These are phyloP conservation scores for Thrips palmi DNA, from an alignment of 1,140 invertebrate species.

Conservation along the genomic window DNA sequence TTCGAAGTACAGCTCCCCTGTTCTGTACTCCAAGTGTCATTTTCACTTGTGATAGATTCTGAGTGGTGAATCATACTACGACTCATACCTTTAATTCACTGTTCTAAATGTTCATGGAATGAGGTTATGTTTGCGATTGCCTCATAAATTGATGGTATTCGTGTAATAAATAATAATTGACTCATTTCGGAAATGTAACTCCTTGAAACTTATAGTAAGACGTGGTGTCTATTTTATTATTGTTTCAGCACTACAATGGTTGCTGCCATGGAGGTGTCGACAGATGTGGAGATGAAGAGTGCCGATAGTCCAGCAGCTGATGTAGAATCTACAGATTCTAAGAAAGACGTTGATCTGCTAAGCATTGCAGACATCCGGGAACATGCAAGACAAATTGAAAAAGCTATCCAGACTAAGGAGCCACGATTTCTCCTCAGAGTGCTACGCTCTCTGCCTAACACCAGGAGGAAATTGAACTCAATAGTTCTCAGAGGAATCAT, in stretches of 20 bases:
- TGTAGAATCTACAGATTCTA: slow-evolving; percentile 38
- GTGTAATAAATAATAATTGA: too few species aligned
- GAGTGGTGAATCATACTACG: too few species aligned
- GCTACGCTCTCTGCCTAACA: slow-evolving; percentile 66
- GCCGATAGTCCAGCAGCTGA: slow-evolving; percentile 44
- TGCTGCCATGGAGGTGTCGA: slow-evolving; percentile 20
- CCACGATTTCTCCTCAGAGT: slow-evolving; percentile 83
- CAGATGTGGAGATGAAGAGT: slow-evolving; percentile 69
- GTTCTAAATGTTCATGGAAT: too few species aligned
- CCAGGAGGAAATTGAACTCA: slow-evolving; percentile 71
- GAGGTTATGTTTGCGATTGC: too few species aligned
- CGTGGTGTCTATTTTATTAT: too few species aligned
- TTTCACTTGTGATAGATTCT: too few species aligned
- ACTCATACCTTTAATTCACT: too few species aligned
- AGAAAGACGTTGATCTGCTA: slow-evolving; percentile 59
- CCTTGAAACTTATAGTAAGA: too few species aligned
- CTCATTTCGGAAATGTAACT: too few species aligned
- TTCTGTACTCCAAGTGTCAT: too few species aligned
- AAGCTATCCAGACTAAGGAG: slow-evolving; percentile 84
- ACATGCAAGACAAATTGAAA: slow-evolving; percentile 86
- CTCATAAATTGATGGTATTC: too few species aligned
- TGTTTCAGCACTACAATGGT: slow-evolving; percentile 12
- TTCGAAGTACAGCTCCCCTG: too few species aligned
- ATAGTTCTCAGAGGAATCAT: slow-evolving; percentile 67
- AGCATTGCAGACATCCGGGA: slow-evolving; percentile 80